Evolutionary conservation across 2,888 invertebrate genomes (phyloP).

Genomic region (Melipona bicolor): DNA sequence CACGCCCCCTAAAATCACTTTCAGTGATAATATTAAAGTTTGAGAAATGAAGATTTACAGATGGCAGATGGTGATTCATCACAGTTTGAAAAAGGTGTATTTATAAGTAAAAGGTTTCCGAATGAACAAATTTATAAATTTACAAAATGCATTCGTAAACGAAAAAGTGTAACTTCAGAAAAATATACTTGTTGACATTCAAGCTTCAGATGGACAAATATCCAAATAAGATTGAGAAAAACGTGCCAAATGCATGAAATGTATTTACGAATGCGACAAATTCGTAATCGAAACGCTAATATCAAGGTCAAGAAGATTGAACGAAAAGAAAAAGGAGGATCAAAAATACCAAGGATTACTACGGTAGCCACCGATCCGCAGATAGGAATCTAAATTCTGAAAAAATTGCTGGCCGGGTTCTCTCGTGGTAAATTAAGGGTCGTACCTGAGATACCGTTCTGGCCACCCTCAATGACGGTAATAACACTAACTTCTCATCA

Average conservation of each 20-base stretch:
- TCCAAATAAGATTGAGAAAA: too few relatives aligned
- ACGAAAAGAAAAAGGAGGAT: background rate
- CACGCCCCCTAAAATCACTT: too few relatives aligned
- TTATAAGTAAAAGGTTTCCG: too few relatives aligned
- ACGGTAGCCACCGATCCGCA: constrained; percentile 25
- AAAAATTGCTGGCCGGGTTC: constrained; percentile 59
- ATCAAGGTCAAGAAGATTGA: background rate
- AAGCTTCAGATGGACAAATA: too few relatives aligned
- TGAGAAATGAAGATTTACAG: background rate
- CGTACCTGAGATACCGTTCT: constrained; percentile 70
- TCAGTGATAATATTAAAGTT: background rate
- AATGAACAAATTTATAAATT: background rate
- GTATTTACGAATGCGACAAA: too few relatives aligned
- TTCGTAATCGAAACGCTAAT: background rate
- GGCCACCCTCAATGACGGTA: constrained; percentile 75
- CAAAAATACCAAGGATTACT: too few relatives aligned
- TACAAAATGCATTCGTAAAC: too few relatives aligned
- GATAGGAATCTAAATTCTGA: constrained; percentile 61
- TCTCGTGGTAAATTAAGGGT: constrained; percentile 72
- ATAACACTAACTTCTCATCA: constrained; percentile 81
- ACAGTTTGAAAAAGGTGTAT: too few relatives aligned
- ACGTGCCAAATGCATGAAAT: too few relatives aligned
- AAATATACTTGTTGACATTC: too few relatives aligned
- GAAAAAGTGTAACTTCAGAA: too few relatives aligned
- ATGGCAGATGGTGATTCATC: background rate